phyloP scores from a whole-genome alignment of 1,140 invertebrate species.

The Babylonia areolata region DNA sequence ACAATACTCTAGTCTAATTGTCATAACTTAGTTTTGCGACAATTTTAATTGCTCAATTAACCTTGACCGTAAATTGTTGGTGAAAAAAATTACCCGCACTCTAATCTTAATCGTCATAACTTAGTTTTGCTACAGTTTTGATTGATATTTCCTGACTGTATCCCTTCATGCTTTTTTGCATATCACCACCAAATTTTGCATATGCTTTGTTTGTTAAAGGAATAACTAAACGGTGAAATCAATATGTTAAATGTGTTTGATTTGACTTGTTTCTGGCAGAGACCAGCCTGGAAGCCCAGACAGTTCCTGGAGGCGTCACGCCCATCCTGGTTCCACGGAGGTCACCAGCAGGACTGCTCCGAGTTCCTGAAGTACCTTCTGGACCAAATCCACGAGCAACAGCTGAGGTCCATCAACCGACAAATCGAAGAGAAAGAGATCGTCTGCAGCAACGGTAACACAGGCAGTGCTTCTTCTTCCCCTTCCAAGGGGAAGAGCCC shows the following conservation, averaged over 20 bases:
- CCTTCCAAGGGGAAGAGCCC: neutral
- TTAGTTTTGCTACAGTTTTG: too few relatives aligned
- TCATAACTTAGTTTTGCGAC: too few relatives aligned
- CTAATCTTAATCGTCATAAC: too few relatives aligned
- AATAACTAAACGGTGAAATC: too few relatives aligned
- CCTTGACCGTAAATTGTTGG: too few relatives aligned
- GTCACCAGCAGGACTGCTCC: slow-evolving; percentile 90
- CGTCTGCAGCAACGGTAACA: neutral
- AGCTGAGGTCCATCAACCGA: slow-evolving; percentile 17
- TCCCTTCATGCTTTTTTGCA: too few relatives aligned
- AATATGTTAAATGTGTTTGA: neutral
- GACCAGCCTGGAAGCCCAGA: slow-evolving; percentile 80
- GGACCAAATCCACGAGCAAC: slow-evolving; percentile 82
- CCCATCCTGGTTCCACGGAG: slow-evolving; percentile 85
- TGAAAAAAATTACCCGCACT: too few relatives aligned
- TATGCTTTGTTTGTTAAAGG: too few relatives aligned
- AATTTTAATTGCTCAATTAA: too few relatives aligned
- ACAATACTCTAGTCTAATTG: too few relatives aligned
- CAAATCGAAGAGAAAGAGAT: neutral
- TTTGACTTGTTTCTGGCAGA: slow-evolving; percentile 51
- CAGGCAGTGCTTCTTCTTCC: neutral
- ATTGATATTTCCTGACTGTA: too few relatives aligned
- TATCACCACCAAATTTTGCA: too few relatives aligned
- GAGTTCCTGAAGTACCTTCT: slow-evolving; percentile 88
- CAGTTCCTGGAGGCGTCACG: slow-evolving; percentile 82